Conservation (phyloP, 2,888 invertebrate species). For the Callyntrura guangdongensis region DNA sequence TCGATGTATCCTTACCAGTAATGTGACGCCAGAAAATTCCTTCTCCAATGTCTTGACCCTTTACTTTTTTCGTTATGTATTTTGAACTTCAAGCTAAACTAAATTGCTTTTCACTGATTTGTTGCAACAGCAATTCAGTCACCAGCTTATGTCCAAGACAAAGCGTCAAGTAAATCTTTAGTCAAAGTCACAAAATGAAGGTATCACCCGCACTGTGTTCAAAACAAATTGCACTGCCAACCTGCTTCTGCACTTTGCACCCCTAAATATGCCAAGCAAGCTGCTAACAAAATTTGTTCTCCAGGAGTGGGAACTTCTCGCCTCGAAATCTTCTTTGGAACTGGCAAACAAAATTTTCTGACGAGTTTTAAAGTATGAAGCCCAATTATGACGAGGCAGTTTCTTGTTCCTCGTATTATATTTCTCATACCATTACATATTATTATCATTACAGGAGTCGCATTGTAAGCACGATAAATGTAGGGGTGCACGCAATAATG, state of each 20-base stretch:
- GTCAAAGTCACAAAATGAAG: neutral
- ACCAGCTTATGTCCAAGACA: neutral
- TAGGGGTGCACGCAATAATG: slow-evolving; percentile 26
- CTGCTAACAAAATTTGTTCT: slow-evolving; percentile 1
- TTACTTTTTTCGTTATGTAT: too few species aligned
- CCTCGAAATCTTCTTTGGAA: slow-evolving; percentile 57
- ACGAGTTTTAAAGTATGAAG: slow-evolving; percentile 1
- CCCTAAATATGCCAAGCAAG: slow-evolving; percentile 23
- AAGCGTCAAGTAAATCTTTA: neutral
- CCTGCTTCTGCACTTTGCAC: slow-evolving; percentile 13
- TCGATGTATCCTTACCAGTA: too few species aligned
- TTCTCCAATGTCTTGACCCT: too few species aligned
- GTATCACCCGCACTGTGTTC: neutral
- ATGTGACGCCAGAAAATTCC: too few species aligned
- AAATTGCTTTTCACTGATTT: too few species aligned
- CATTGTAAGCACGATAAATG: slow-evolving; percentile 11
- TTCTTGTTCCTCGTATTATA: neutral
- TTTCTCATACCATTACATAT: neutral
- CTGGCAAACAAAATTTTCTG: slow-evolving; percentile 17
- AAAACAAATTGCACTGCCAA: neutral
- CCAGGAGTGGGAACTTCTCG: slow-evolving; percentile 69
- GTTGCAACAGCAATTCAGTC: neutral
- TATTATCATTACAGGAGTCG: neutral
- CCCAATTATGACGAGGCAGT: slow-evolving; percentile 27
- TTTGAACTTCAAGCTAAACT: too few species aligned